Conservation (phyloP, 2,113 vertebrate genomes). For the Esox niger region DNA sequence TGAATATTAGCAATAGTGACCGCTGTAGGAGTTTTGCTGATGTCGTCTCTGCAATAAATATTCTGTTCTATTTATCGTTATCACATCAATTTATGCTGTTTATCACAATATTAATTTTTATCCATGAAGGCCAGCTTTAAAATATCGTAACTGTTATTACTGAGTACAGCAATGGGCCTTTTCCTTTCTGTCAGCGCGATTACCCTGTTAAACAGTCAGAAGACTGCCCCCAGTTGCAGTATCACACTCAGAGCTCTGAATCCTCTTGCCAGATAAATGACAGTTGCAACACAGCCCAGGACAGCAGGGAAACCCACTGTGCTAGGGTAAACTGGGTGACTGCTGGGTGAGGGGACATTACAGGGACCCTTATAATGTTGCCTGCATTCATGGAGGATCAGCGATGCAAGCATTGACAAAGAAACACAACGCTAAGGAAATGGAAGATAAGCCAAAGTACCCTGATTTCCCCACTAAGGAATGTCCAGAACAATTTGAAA, state of each 20-base stretch:
- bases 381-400: slow-evolving; percentile 33
- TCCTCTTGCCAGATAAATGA: background rate
- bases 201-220: background rate
- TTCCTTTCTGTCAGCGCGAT: background rate
- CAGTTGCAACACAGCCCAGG: background rate
- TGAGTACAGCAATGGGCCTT: background rate
- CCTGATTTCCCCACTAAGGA: slow-evolving; percentile 6
- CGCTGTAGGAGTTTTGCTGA: no score
- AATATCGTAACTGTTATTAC: background rate
- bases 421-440: background rate
- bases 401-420: background rate
- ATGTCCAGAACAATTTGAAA: background rate
- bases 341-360: background rate
- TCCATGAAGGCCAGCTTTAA: no score
- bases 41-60: no score
- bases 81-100: no score
- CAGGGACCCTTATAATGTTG: background rate
- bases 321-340: background rate
- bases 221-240: background rate
- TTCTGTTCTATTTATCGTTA: no score
- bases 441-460: slow-evolving; percentile 1
- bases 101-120: no score
- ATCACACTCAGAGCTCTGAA: background rate
- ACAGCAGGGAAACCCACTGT: background rate
- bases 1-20: no score